A percentile compares a stretch with the other conserved stretches of the same genome.
These are phyloP conservation scores for Pempheris klunzingeri DNA, from an alignment of 2,797 vertebrate species.

Conservation along the genomic window DNA sequence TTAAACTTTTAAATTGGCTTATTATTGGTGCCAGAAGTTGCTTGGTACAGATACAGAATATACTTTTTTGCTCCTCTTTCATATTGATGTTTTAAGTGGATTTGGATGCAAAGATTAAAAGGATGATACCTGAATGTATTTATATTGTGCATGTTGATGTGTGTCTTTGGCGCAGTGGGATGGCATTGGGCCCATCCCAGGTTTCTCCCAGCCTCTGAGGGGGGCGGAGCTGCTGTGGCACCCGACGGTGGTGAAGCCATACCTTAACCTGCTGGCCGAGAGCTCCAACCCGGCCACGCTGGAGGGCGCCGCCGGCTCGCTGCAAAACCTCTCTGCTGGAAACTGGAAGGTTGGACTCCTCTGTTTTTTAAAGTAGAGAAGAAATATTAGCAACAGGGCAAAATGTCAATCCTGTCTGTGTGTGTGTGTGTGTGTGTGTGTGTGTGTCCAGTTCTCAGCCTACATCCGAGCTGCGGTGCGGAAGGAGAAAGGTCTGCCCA, in stretches of 20 bases:
- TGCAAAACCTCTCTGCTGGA: conserved; percentile 97
- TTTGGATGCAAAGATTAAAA: too few relatives aligned
- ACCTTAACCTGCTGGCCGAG: conserved; percentile 96
- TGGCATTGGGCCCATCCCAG: conserved; percentile 92
- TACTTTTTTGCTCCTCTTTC: too few relatives aligned
- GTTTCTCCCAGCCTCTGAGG: conserved; percentile 92
- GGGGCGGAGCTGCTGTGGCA: conserved; percentile 99
- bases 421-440: not conserved
- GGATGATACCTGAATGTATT: too few relatives aligned
- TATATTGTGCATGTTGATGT: not conserved
- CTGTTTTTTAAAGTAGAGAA: not conserved
- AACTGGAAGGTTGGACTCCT: conserved; percentile 93
- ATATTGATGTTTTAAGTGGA: too few relatives aligned
- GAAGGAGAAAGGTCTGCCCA: conserved; percentile 97
- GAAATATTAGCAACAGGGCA: not conserved
- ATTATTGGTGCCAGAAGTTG: too few relatives aligned
- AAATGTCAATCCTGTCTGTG: not conserved
- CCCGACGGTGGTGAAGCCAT: conserved; percentile 95
- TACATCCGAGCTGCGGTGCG: conserved; percentile 97
- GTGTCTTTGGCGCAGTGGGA: conserved; percentile 89
- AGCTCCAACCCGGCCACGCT: conserved; percentile 98
- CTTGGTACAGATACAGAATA: too few relatives aligned
- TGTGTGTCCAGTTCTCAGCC: conserved; percentile 89
- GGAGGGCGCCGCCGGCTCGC: conserved; percentile 95
- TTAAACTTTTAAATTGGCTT: too few relatives aligned